Evolutionary conservation across 2,888 invertebrate genomes (phyloP).

Genomic region (Onthophagus sagittarius): DNA sequence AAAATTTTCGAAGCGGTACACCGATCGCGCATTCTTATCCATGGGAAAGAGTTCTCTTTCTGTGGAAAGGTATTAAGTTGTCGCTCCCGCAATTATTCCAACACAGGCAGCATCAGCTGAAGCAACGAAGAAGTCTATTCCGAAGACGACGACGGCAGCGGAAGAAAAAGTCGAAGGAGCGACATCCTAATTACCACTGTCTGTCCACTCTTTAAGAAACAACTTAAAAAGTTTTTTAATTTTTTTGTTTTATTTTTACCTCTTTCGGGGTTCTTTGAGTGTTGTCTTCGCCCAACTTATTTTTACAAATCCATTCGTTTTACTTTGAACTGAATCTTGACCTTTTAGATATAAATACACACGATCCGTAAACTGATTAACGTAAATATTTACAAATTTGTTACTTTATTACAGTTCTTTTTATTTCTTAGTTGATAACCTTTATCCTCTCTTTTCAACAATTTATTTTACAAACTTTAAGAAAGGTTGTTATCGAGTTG

Average conservation of each 20-base stretch:
- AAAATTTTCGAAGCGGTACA: conserved; percentile 6
- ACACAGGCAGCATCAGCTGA: neutral
- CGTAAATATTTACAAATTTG: neutral
- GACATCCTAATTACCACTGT: neutral
- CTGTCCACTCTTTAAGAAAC: neutral
- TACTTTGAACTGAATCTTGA: neutral
- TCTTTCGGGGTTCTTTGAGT: neutral
- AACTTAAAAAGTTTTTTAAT: no score
- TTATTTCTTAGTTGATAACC: neutral
- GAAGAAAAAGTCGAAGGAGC: neutral
- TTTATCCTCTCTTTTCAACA: neutral
- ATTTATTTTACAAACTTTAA: neutral
- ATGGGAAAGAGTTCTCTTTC: neutral
- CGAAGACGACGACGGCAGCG: neutral
- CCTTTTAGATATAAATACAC: neutral
- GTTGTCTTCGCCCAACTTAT: neutral
- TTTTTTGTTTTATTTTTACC: neutral
- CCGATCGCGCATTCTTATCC: neutral
- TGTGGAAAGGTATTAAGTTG: neutral
- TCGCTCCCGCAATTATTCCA: neutral
- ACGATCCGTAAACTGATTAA: neutral
- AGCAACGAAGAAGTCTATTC: neutral
- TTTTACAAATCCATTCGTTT: neutral
- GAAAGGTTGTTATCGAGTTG: no score
- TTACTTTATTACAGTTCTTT: neutral